Evolutionary conservation across 37 sponge, comb jelly and placozoan genomes (phyloP).

Genomic region (Mnemiopsis leidyi): DNA sequence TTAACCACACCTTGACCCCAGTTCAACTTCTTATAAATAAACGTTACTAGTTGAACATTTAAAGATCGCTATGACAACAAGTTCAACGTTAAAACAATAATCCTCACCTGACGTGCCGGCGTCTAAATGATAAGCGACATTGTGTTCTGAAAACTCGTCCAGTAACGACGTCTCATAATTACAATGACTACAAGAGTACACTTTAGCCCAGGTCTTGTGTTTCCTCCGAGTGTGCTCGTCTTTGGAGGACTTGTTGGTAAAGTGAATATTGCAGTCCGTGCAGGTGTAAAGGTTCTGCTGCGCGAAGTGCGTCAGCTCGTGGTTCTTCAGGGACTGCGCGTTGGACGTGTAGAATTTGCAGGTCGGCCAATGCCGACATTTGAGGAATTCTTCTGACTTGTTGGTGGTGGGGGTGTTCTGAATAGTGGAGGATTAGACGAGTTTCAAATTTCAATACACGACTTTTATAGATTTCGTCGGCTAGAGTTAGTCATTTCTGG

Average conservation of each 20-base stretch:
- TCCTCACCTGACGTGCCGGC: not conserved
- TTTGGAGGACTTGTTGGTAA: slow-evolving; percentile 7
- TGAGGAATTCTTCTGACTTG: not conserved
- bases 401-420: not conserved
- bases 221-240: slow-evolving; percentile 24
- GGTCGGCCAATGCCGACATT: slow-evolving; percentile 33
- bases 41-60: too few relatives aligned
- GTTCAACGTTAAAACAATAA: not conserved
- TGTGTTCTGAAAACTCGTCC: slow-evolving; percentile 39
- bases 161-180: slow-evolving; percentile 35
- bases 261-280: slow-evolving; percentile 45
- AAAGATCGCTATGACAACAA: too few relatives aligned
- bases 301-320: slow-evolving; percentile 49
- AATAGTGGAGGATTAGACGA: too few relatives aligned
- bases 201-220: slow-evolving; percentile 56
- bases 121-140: slow-evolving; percentile 21
- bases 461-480: too few relatives aligned
- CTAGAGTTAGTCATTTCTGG: too few relatives aligned
- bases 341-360: slow-evolving; percentile 38
- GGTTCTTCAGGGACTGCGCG: slow-evolving; percentile 9
- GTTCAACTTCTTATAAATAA: too few relatives aligned
- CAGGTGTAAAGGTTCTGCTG: slow-evolving; percentile 18
- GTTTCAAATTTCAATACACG: too few relatives aligned
- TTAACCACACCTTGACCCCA: too few relatives aligned
- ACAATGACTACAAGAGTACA: slow-evolving; percentile 55